Evolutionary conservation across 2,797 vertebrate species (phyloP), one percentile per base, ranked within the genome.

Genomic region (Pangasius macronema): DNA sequence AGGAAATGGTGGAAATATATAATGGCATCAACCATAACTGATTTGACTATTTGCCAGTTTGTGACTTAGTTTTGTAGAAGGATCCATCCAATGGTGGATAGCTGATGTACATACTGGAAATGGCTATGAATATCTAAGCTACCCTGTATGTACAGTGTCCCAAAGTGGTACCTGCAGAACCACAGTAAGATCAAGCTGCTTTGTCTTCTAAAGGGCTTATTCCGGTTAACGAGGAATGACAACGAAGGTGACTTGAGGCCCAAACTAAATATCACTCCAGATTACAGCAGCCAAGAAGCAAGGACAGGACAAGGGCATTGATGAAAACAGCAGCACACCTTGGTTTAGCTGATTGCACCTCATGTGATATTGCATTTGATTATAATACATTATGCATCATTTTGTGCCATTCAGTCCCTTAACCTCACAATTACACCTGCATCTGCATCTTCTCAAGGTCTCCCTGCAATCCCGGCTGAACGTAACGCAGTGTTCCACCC

Each of bases 341-440:
- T 80, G 59, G 57, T 77, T 67, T 46, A 49, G 27, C 68, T 75
- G 68, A 46, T 75, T 73, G 72, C 63, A 36, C n/a, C 20, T 73
- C 70, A 67, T 83, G 80, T 77, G 33, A 65, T 53, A 20, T 68
- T 55, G 18, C 27, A 57, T 53, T 84, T 77, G 57, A 72, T 87
- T 79, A 36, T 49, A 86, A 68, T 55, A 57, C 59, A 80, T 86
- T 80, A 70, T 80, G 63, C 63, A 65, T 80, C 22, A 36, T 85
- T 70, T 81, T 77, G 22, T 22, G 39, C 75, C 7, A 49, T 84
- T 84, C 51, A 80, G 65, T 84, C 61, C 53, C 51, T 46, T 63
- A 51, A 59, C n/a, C 73, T 85, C 36, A 67, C 75, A 88, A 57
- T 82, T 82, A 85, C 70, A 76, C 46, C 84, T 67, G 70, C 70